Evolutionary conservation across 2,888 invertebrate genomes (phyloP), one percentile per base, ranked within the genome.

Genomic region (Drosophila mulleri): DNA sequence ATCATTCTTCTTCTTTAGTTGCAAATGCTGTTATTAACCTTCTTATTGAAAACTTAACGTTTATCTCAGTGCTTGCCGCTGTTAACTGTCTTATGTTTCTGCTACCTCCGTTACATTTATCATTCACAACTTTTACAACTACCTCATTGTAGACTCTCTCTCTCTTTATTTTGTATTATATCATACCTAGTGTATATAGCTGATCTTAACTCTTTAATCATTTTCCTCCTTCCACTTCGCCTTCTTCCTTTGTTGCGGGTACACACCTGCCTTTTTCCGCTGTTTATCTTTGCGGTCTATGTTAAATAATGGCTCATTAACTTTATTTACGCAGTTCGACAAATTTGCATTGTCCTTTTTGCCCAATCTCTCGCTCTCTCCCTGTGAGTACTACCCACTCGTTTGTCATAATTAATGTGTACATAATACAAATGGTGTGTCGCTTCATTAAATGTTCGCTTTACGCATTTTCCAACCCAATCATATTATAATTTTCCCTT

Each of bases 261-360:
- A 32, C 62, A 23, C 61, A 73, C 74, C 65, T 41, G n/a, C 52
- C 41, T 41, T 70, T 65, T 66, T 65, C 42, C 57, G 41, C 48
- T 60, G 32, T 70, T 73, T 69, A 64, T 45, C 54, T 39, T 59
- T 20, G 53, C 62, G n/a, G 57, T 61, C 50, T 57, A 54, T 63
- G 50, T 54, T 71, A 41, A 76, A 69, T 70, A 66, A 83, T 73
- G 76, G 71, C 71, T 83, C 84, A 83, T 81, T 83, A 83, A 67
- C 64, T 78, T 61, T 78, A 77, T 80, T 85, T 78, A 61, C 70
- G 52, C 61, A 61, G 59, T 59, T 80, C 68, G 58, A 60, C 65
- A 78, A 72, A 71, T 64, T 69, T 64, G 6, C 61, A 47, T 26
- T 16, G 48, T 58, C 54, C 44, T 35, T 68, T 67, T 37, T 16